Evolutionary conservation across 2,888 invertebrate species (phyloP).

Genomic region (Pseudococcus jackbeardsleyi): DNA sequence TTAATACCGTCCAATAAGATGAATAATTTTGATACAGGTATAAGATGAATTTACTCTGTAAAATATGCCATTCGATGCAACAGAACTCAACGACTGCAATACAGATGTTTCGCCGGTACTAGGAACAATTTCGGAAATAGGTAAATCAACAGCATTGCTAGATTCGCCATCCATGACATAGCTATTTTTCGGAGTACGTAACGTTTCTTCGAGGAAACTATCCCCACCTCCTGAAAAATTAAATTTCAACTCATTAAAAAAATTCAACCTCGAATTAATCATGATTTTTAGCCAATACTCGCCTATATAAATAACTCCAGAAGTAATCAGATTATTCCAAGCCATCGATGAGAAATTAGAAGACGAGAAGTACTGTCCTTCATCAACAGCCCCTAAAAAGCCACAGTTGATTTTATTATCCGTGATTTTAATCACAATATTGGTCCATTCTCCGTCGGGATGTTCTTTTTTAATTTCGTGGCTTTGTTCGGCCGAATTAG

Average conservation of each 20-base stretch:
- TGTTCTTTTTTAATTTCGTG: conserved; percentile 75
- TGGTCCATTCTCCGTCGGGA: conserved; percentile 78
- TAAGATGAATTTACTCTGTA: conserved; percentile 34
- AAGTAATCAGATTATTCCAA: conserved; percentile 68
- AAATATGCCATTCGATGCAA: conserved; percentile 39
- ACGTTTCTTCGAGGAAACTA: conserved; percentile 58
- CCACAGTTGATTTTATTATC: conserved; percentile 68
- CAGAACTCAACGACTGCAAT: conserved; percentile 36
- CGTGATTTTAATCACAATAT: conserved; percentile 74
- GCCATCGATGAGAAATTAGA: conserved; percentile 68
- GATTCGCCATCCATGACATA: conserved; percentile 65
- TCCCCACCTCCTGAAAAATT: conserved; percentile 61
- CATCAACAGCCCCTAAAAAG: conserved; percentile 66
- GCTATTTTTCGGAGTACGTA: conserved; percentile 58
- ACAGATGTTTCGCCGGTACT: conserved; percentile 7
- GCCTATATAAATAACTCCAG: conserved; percentile 66
- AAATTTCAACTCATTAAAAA: background rate
- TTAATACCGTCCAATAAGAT: background rate
- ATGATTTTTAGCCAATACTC: background rate
- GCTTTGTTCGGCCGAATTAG: conserved; percentile 71
- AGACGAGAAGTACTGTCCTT: conserved; percentile 66
- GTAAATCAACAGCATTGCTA: conserved; percentile 65
- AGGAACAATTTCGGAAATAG: conserved; percentile 53
- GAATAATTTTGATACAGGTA: background rate
- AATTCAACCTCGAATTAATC: background rate